Conservation (phyloP, 2,113 vertebrate species). For the Anser cygnoides region DNA sequence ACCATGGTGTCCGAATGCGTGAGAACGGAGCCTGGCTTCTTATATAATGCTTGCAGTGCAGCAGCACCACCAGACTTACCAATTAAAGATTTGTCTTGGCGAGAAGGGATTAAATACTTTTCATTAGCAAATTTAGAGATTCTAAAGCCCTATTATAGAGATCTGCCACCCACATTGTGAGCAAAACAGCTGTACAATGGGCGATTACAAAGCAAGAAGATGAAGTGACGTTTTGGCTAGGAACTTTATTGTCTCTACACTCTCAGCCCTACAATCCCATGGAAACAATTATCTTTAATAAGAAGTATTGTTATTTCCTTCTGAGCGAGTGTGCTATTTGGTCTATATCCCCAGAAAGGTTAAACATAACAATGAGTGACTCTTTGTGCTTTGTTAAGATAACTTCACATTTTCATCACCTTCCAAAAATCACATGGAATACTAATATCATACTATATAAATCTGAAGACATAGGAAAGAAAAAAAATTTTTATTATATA, state of each 20-base stretch:
- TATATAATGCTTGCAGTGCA: background rate
- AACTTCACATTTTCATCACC: slow-evolving; percentile 14
- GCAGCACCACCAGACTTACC: slow-evolving; percentile 7
- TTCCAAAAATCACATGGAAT: background rate
- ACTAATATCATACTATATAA: slow-evolving; percentile 24
- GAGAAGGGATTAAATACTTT: slow-evolving; percentile 46
- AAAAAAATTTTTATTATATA: background rate
- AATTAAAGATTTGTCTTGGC: background rate
- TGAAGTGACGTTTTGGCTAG: background rate
- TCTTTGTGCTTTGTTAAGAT: slow-evolving; percentile 13
- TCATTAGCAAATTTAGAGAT: slow-evolving; percentile 54
- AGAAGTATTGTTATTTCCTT: slow-evolving; percentile 35
- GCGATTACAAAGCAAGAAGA: slow-evolving; percentile 10
- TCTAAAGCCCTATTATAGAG: slow-evolving; percentile 34
- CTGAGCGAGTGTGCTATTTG: background rate
- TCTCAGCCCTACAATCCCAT: slow-evolving; percentile 18
- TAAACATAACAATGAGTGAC: background rate
- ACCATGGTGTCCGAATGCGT: background rate
- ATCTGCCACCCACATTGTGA: slow-evolving; percentile 27
- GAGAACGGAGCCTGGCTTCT: background rate
- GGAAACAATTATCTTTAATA: slow-evolving; percentile 58
- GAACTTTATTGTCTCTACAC: slow-evolving; percentile 38
- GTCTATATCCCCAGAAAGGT: background rate
- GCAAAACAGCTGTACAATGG: slow-evolving; percentile 23
- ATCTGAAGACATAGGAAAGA: background rate